Conservation (phyloP, 2,888 invertebrate species). For the Drosophila neotestacea region DNA sequence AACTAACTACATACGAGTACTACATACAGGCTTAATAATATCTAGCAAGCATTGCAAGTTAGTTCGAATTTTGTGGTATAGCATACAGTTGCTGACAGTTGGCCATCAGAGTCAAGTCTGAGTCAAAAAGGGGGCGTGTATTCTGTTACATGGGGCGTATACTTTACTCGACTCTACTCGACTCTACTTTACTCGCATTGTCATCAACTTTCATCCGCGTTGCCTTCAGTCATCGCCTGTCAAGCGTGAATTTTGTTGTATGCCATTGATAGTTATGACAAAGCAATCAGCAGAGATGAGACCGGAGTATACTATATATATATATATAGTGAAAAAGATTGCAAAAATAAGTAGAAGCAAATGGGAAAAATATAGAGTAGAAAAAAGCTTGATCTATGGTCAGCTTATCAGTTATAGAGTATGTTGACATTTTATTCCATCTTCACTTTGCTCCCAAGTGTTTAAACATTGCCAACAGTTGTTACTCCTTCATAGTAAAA, state of each 20-base stretch:
- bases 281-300: slow-evolving; percentile 44
- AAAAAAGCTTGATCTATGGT: not conserved
- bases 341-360: not conserved
- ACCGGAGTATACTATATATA: not conserved
- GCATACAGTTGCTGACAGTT: slow-evolving; percentile 54
- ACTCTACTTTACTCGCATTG: slow-evolving; percentile 58
- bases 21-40: slow-evolving; percentile 36
- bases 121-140: not conserved
- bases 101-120: slow-evolving; percentile 18
- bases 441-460: too few relatives aligned
- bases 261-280: slow-evolving; percentile 51
- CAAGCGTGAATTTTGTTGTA: slow-evolving; percentile 67
- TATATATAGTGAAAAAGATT: not conserved
- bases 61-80: slow-evolving; percentile 25
- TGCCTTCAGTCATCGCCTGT: slow-evolving; percentile 52
- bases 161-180: too few relatives aligned
- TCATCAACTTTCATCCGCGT: slow-evolving; percentile 66
- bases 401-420: slow-evolving; percentile 1
- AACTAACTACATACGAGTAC: not conserved
- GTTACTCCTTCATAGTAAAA: too few relatives aligned
- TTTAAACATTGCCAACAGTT: too few relatives aligned
- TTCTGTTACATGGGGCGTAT: slow-evolving; percentile 2
- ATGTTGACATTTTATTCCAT: not conserved
- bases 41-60: slow-evolving; percentile 26
- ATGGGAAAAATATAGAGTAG: not conserved